These are phyloP conservation scores for Lasius platythorax DNA, from an alignment of 2,888 invertebrate species.

Conservation along the genomic window DNA sequence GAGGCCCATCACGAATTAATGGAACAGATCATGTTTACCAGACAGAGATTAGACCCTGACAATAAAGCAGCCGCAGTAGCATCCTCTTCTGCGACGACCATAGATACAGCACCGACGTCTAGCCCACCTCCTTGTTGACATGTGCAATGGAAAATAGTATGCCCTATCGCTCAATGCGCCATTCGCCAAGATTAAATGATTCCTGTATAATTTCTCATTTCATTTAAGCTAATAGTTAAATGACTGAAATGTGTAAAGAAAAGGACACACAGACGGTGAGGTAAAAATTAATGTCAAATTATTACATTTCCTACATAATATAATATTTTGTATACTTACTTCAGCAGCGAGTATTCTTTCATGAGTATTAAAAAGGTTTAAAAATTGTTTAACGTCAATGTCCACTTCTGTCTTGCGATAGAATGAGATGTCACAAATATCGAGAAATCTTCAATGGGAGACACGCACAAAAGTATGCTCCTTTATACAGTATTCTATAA, in stretches of 20 bases:
- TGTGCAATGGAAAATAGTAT: conserved; percentile 61
- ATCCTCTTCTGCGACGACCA: conserved; percentile 78
- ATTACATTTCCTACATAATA: background rate
- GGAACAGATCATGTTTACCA: conserved; percentile 86
- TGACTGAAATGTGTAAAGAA: conserved; percentile 24
- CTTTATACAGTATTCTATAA: background rate
- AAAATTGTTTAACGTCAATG: background rate
- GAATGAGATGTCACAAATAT: background rate
- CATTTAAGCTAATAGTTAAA: conserved; percentile 43
- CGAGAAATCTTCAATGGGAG: background rate
- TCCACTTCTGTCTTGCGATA: background rate
- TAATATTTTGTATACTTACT: background rate
- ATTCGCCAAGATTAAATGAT: conserved; percentile 40
- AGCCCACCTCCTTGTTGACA: conserved; percentile 83
- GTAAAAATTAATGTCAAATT: conserved; percentile 25
- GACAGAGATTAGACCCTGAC: conserved; percentile 80
- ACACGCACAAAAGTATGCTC: background rate
- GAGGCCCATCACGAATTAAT: conserved; percentile 87
- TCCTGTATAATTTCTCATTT: conserved; percentile 60
- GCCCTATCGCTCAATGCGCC: conserved; percentile 60
- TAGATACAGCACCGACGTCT: conserved; percentile 77
- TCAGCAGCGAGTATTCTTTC: conserved; percentile 23
- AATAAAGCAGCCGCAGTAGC: conserved; percentile 77
- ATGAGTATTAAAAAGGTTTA: background rate
- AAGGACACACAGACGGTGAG: background rate